These are phyloP conservation scores for Anisognathus igniventris DNA, from an alignment of 2,797 vertebrate species.

Conservation along the genomic window DNA sequence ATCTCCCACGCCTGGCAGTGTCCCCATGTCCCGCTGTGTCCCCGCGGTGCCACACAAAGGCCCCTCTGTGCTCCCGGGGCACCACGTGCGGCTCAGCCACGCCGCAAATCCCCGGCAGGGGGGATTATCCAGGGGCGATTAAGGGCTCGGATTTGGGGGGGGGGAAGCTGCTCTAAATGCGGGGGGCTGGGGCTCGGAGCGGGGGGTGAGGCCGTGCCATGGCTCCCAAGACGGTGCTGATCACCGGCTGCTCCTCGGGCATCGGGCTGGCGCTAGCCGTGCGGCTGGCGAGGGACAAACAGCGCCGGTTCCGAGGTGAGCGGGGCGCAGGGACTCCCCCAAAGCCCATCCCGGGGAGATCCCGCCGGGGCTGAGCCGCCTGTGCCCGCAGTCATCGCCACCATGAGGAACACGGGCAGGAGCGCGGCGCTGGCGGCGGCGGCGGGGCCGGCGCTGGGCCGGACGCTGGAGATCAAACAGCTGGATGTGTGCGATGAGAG, in stretches of 20 bases:
- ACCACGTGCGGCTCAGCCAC: conserved; percentile 27
- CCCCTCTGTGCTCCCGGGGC: neutral
- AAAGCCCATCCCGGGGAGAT: neutral
- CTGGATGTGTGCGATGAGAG: conserved; percentile 78
- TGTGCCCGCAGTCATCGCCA: conserved; percentile 68
- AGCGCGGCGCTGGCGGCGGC: conserved; percentile 75
- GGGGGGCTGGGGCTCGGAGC: neutral
- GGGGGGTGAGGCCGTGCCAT: neutral
- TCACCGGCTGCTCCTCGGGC: conserved; percentile 76
- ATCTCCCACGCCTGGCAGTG: neutral
- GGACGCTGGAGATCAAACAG: conserved; percentile 55
- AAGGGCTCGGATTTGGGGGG: neutral
- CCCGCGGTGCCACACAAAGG: neutral
- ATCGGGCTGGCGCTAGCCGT: conserved; percentile 76
- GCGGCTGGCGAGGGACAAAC: conserved; percentile 72
- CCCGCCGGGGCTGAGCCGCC: neutral
- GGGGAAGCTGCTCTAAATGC: conserved; percentile 5
- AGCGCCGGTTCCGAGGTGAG: conserved; percentile 76
- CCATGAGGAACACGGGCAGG: conserved; percentile 77
- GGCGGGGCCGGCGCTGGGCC: conserved; percentile 68
- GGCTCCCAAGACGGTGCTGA: conserved; percentile 69
- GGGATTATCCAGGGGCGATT: neutral
- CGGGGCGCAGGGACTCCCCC: neutral
- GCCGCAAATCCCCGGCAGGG: neutral
- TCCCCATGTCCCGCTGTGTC: neutral